Percentiles rank a stretch among this genome's conserved stretches.
Evolutionary conservation across 2,113 vertebrate genomes (phyloP).

Genomic region (Gnathonemus longibarbis): DNA sequence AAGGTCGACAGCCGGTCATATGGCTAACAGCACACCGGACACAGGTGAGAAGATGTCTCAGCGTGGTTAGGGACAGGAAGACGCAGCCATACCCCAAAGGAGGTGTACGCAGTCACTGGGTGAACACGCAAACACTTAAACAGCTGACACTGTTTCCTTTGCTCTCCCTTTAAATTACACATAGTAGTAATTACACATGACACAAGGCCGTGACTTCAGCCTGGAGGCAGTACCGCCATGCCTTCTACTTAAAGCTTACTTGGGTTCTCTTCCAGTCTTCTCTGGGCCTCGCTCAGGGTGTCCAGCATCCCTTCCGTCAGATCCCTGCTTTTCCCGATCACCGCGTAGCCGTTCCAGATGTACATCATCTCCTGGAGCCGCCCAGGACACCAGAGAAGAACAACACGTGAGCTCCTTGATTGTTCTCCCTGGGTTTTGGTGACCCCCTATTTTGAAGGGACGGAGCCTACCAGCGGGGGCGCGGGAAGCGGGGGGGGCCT

Average conservation of each 20-base stretch:
- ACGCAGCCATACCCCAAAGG: neutral
- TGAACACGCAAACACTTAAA: neutral
- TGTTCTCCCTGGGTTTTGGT: neutral
- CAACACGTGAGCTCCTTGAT: neutral
- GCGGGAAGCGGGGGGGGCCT: conserved; percentile 74
- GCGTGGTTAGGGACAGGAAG: neutral
- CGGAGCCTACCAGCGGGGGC: conserved; percentile 74
- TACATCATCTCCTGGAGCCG: conserved; percentile 94
- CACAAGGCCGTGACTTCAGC: neutral
- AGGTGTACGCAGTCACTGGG: neutral
- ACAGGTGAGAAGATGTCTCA: neutral
- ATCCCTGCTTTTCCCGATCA: conserved; percentile 86
- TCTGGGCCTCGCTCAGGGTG: conserved; percentile 76
- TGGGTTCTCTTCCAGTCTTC: conserved; percentile 63
- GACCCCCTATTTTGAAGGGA: neutral
- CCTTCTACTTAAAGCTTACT: conserved; percentile 54
- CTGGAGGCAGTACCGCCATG: neutral
- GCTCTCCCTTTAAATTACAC: neutral
- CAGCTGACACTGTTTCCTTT: neutral
- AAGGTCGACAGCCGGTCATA: neutral
- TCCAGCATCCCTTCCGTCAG: conserved; percentile 87
- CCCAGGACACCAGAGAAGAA: conserved; percentile 21
- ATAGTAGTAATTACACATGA: neutral
- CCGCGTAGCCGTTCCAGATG: conserved; percentile 95
- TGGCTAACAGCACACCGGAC: neutral